These are phyloP conservation scores for Cryptops parisi DNA, from an alignment of 2,888 invertebrate genomes.

Conservation along the genomic window DNA sequence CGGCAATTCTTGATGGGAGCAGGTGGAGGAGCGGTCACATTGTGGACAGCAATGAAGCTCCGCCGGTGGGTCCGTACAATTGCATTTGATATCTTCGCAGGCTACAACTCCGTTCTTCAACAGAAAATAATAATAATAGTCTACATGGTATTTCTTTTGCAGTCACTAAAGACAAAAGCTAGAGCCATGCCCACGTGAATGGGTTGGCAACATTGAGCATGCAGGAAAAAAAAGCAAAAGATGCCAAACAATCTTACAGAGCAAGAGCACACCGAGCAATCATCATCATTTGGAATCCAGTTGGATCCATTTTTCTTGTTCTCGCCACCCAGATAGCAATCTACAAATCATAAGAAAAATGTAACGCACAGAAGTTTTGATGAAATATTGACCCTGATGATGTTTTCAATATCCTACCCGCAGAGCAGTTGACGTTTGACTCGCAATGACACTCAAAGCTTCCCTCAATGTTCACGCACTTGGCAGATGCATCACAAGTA, in stretches of 20 bases:
- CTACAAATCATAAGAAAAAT: conserved; percentile 30
- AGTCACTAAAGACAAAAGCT: too few species aligned
- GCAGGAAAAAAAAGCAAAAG: not conserved
- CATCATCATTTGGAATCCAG: conserved; percentile 25
- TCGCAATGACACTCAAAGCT: conserved; percentile 61
- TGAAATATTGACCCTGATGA: too few species aligned
- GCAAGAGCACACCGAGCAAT: conserved; percentile 27
- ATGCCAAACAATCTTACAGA: conserved; percentile 22
- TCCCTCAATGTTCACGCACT: conserved; percentile 65
- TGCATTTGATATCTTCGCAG: conserved; percentile 53
- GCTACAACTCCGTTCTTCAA: conserved; percentile 34
- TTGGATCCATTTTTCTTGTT: conserved; percentile 24
- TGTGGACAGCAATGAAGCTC: conserved; percentile 58
- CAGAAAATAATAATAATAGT: not conserved
- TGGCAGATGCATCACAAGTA: conserved; percentile 62
- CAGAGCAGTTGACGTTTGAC: conserved; percentile 28
- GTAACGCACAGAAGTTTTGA: not conserved
- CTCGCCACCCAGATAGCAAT: conserved; percentile 55
- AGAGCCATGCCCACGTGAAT: not conserved
- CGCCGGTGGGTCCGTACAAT: conserved; percentile 40
- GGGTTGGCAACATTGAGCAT: not conserved
- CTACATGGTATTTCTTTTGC: too few species aligned
- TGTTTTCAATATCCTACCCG: conserved; percentile 25
- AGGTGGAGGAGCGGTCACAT: conserved; percentile 50
- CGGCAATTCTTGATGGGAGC: conserved; percentile 62